Evolutionary conservation across 2,888 invertebrate species (phyloP).

Genomic region (Mythimna loreyi): DNA sequence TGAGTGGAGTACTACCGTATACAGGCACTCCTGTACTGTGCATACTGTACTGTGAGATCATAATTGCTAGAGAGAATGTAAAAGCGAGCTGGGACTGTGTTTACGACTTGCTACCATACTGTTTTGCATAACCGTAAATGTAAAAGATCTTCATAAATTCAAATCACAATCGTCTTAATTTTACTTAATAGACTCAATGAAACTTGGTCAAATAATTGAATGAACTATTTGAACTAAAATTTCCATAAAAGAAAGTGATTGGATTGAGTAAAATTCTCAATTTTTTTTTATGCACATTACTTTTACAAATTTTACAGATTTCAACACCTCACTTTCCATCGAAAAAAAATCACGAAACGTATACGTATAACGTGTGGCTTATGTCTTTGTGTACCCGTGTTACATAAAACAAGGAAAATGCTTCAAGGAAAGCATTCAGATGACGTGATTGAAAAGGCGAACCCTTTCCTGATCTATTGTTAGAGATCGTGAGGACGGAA

Average conservation of each 20-base stretch:
- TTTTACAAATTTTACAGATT: too few species aligned
- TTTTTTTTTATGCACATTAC: too few species aligned
- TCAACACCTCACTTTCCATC: background rate
- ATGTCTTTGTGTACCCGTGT: slow-evolving; percentile 1
- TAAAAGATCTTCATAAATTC: slow-evolving; percentile 6
- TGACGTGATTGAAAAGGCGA: slow-evolving; percentile 30
- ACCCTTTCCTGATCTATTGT: slow-evolving; percentile 35
- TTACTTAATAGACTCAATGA: background rate
- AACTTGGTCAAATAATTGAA: background rate
- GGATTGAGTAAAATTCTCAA: too few species aligned
- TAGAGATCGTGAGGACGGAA: background rate
- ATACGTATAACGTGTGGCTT: too few species aligned
- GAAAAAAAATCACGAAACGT: background rate
- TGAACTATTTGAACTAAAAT: background rate
- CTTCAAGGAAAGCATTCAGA: slow-evolving; percentile 6
- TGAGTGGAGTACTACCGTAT: background rate
- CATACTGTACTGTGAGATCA: background rate
- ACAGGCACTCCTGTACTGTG: background rate
- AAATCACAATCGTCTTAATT: background rate
- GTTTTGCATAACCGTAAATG: slow-evolving; percentile 2
- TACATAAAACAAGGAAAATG: slow-evolving; percentile 18
- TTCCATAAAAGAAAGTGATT: slow-evolving; percentile 2
- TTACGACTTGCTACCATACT: background rate
- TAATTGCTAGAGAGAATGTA: slow-evolving; percentile 7
- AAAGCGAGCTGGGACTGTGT: background rate